Base-by-base conservation (phyloP, 2,113 vertebrate genomes). In the Callipepla squamata region DNA sequence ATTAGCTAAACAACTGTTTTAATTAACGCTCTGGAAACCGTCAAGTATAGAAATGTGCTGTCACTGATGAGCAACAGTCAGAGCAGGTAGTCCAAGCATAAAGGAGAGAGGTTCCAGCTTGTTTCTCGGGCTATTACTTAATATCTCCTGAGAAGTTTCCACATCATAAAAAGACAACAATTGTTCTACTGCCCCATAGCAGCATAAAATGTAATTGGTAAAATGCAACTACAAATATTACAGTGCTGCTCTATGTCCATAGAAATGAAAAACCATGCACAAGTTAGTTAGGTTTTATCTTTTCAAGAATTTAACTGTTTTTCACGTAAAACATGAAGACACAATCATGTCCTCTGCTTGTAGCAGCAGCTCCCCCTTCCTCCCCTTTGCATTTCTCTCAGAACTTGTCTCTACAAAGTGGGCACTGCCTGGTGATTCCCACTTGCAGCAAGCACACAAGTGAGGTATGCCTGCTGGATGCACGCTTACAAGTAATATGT, bases 1-100 rank as follows among this genome's bases (percentile, higher is more conserved):
- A 95, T 96, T 96, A 96, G 90, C 92, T 95, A 88, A 95, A 96
- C 93, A 94, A 94, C 87, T 90, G 57, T 86, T 96, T 93, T 94
- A 96, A 95, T 95, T 96, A 96, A 95, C 10, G 0, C 90, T 91
- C 90, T 66, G 82, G 92, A 94, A 93, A 81, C 61, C 78, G 80
- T 83, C 85, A 94, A 86, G 90, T 91, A 95, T 62, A 80, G 75
- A 94, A 93, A 83, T 83, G 85, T 86, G 89, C 75, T 79, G 70
- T 80, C 61, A 48, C 59, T 95, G 95, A 87, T 67, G 91, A 92
- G 65, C 66, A 91, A 77, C 73, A 87, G 81, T 74, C 77, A 92
- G 57, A 88, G 73, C 59, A 61, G 45, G 16, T 72, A 91, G 82
- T 21, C 61, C 77, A 80, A 90, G 65, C 44, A 66, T 18, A 86